phyloP scores from a whole-genome alignment of 1,140 invertebrate species.

The Frieseomelitta varia region DNA sequence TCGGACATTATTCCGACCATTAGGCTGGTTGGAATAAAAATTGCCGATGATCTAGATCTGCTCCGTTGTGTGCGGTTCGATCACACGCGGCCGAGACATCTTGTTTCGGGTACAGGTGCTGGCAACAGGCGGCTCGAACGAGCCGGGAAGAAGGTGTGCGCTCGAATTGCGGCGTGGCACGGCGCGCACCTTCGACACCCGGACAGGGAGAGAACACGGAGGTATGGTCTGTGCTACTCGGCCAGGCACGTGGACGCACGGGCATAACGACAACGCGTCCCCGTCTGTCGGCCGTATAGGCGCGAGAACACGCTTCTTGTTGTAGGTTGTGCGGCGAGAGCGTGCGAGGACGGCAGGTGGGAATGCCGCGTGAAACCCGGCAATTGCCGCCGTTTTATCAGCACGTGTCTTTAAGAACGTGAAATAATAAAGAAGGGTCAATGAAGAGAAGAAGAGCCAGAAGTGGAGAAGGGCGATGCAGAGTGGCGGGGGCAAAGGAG shows the following conservation, averaged over 20 bases:
- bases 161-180: constrained; percentile 56
- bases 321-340: neutral
- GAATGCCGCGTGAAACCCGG: constrained; percentile 59
- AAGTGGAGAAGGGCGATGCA: no score
- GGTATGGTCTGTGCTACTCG: neutral
- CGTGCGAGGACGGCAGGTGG: constrained; percentile 57
- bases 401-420: constrained; percentile 52
- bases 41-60: neutral
- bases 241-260: constrained; percentile 60
- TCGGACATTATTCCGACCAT: neutral
- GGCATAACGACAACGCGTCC: constrained; percentile 2
- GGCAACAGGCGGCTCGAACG: constrained; percentile 65
- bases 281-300: constrained; percentile 16
- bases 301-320: constrained; percentile 34
- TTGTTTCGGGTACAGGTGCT: constrained; percentile 69
- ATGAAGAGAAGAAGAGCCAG: neutral
- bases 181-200: constrained; percentile 46
- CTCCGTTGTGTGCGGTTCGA: constrained; percentile 13
- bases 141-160: constrained; percentile 42
- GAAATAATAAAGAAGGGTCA: constrained; percentile 20
- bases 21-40: neutral
- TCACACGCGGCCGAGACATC: constrained; percentile 58
- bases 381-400: constrained; percentile 66
- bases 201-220: constrained; percentile 30
- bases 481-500: neutral